Conservation (phyloP, 2,797 vertebrate species). For the Yasuhikotakia modesta region DNA sequence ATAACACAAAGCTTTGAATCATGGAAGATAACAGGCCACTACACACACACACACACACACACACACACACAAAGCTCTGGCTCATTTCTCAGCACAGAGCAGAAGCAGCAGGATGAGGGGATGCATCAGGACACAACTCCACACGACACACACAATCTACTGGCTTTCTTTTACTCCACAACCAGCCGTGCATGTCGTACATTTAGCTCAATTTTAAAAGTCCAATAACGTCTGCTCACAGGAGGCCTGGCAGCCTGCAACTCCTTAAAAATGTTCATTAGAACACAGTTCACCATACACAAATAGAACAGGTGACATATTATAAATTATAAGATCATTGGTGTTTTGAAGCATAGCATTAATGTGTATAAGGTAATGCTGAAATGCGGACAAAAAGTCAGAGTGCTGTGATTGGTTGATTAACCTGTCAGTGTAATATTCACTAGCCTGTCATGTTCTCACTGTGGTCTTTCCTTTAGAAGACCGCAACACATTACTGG, state of each 20-base stretch:
- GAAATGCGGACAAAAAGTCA: neutral
- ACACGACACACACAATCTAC: slow-evolving; percentile 7
- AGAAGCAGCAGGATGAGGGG: slow-evolving; percentile 27
- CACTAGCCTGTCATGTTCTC: neutral
- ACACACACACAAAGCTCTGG: slow-evolving; percentile 17
- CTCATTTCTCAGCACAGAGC: slow-evolving; percentile 28
- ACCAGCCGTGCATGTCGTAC: slow-evolving; percentile 16
- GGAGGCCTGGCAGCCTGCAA: neutral
- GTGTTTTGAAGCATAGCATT: neutral
- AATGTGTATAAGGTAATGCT: neutral
- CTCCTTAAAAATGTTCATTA: neutral
- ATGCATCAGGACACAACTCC: slow-evolving; percentile 26
- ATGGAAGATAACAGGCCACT: slow-evolving; percentile 39
- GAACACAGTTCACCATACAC: neutral
- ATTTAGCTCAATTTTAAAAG: neutral
- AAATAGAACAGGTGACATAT: neutral
- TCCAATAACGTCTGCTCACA: neutral
- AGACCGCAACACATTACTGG: neutral
- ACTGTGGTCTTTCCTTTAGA: no score
- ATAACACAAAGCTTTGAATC: slow-evolving; percentile 52
- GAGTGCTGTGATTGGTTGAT: slow-evolving; percentile 17
- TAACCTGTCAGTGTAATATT: slow-evolving; percentile 3
- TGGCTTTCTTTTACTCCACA: slow-evolving; percentile 18
- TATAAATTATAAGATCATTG: neutral
- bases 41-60: no score